Percentiles rank a stretch among this genome's conserved stretches.
These are phyloP conservation scores for Saiga tatarica DNA, from an alignment of 2,113 vertebrate species.

Conservation along the genomic window DNA sequence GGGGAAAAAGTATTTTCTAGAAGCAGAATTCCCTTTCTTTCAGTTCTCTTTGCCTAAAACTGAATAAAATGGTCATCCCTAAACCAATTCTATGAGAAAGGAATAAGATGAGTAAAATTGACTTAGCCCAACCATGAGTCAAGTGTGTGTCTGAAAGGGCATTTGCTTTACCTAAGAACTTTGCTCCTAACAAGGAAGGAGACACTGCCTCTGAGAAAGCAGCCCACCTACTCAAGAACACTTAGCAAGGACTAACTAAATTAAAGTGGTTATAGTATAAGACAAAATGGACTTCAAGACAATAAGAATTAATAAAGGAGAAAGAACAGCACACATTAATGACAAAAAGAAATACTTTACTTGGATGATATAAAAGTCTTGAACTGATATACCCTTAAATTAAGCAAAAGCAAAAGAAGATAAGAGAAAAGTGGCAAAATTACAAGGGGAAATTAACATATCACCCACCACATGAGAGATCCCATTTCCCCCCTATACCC, in stretches of 20 bases:
- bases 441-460: not conserved
- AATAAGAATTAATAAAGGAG: not conserved
- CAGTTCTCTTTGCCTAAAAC: not conserved
- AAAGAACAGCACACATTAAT: not conserved
- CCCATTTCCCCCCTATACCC: not conserved
- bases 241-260: not conserved
- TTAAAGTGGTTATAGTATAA: not conserved
- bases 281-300: not conserved
- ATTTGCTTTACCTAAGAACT: not conserved
- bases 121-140: not conserved
- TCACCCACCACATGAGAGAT: not conserved
- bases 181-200: not conserved
- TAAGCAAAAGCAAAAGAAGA: not conserved
- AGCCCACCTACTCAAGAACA: not conserved
- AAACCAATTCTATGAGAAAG: not conserved
- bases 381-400: not conserved
- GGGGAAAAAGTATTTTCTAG: not conserved
- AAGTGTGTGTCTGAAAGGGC: not conserved
- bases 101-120: not conserved
- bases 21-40: not conserved
- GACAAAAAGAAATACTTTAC: not conserved
- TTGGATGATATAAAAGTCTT: not conserved
- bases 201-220: not conserved
- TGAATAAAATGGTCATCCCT: not conserved
- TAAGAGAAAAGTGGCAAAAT: not conserved